Evolutionary conservation across 2,797 vertebrate species (phyloP).

Genomic region (Eupleurogrammus muticus): DNA sequence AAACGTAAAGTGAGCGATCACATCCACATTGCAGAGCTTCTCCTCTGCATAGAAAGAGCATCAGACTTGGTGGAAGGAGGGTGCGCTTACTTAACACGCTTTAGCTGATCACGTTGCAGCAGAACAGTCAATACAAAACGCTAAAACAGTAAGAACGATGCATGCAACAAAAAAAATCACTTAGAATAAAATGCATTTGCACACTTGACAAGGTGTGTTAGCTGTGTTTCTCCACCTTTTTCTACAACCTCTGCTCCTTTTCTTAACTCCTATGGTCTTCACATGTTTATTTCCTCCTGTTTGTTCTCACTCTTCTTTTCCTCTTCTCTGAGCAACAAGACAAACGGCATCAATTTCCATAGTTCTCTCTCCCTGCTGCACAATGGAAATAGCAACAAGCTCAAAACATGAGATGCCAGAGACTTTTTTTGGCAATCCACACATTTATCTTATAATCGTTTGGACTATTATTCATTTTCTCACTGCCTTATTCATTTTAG

Average conservation of each 20-base stretch:
- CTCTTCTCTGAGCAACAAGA: constrained; percentile 41
- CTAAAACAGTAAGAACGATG: constrained; percentile 21
- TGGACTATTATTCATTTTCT: neutral
- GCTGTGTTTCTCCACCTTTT: constrained; percentile 19
- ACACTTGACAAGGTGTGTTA: constrained; percentile 20
- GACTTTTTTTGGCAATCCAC: neutral
- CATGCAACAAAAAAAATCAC: constrained; percentile 16
- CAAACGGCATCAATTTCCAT: constrained; percentile 56
- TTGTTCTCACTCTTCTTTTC: constrained; percentile 21
- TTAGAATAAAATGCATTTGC: constrained; percentile 8
- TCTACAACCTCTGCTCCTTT: constrained; percentile 19
- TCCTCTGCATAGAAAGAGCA: neutral
- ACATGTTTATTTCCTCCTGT: constrained; percentile 12
- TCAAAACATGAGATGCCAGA: constrained; percentile 9
- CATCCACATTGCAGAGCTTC: neutral
- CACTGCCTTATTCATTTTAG: neutral
- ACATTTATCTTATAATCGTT: neutral
- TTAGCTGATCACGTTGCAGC: constrained; percentile 62
- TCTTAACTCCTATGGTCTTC: neutral
- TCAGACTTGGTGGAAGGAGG: constrained; percentile 24
- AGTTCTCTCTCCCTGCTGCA: constrained; percentile 38
- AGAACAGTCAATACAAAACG: constrained; percentile 53
- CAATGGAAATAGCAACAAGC: constrained; percentile 40
- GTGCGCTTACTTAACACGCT: constrained; percentile 55
- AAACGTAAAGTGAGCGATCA: neutral